Evolutionary conservation across 2,797 vertebrate species (phyloP).

Genomic region (Lagorchestes hirsutus): DNA sequence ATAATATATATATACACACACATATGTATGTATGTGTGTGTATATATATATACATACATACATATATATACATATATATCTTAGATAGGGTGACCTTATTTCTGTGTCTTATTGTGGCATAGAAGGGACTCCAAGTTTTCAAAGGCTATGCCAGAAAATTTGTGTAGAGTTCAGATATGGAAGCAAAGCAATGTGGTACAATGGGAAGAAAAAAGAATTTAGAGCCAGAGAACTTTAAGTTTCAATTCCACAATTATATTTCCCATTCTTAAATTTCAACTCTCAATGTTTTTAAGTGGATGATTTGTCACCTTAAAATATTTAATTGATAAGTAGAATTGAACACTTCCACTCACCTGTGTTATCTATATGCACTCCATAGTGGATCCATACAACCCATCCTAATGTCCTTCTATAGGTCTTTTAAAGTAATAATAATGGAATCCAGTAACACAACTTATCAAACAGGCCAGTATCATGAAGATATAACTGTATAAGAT

Average conservation of each 20-base stretch:
- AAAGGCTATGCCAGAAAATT: neutral
- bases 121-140: neutral
- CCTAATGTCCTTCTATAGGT: neutral
- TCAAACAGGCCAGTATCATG: neutral
- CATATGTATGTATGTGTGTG: too few relatives aligned
- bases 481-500: neutral
- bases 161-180: neutral
- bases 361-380: neutral
- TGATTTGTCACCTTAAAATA: neutral
- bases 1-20: too few relatives aligned
- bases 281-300: neutral
- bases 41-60: too few relatives aligned
- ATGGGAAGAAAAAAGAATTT: neutral
- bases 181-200: neutral
- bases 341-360: neutral
- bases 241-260: neutral
- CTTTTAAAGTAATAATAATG: neutral
- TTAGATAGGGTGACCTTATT: neutral
- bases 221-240: neutral
- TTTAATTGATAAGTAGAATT: slow-evolving; percentile 23
- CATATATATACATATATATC: too few relatives aligned
- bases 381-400: neutral
- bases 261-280: slow-evolving; percentile 40
- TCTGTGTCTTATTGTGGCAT: neutral
- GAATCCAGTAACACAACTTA: neutral